Conservation (phyloP, 2,888 invertebrate species). For the Drosophila austrosaltans region DNA sequence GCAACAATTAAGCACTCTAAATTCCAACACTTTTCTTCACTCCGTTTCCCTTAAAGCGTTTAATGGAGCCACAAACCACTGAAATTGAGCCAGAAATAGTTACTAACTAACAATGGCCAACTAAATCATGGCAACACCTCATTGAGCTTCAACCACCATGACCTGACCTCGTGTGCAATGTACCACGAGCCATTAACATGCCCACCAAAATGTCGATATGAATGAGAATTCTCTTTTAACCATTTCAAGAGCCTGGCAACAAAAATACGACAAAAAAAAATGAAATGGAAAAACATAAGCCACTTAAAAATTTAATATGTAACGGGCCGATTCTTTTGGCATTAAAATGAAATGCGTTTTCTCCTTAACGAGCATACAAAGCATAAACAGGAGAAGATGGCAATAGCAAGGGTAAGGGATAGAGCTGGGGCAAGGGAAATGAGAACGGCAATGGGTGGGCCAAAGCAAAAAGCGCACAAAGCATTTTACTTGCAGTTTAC, state of each 20-base stretch:
- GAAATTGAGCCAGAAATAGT: not conserved
- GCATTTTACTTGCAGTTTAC: constrained; percentile 61
- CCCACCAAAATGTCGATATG: constrained; percentile 29
- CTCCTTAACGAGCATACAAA: constrained; percentile 62
- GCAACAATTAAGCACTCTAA: not conserved
- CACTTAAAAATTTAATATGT: constrained; percentile 68
- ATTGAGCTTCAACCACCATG: constrained; percentile 70
- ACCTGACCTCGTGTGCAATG: constrained; percentile 60
- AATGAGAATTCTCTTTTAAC: constrained; percentile 13
- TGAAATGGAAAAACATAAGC: constrained; percentile 31
- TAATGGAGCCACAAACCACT: not conserved
- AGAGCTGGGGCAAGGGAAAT: constrained; percentile 8
- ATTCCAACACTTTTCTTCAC: not conserved
- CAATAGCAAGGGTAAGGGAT: not conserved
- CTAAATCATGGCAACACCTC: constrained; percentile 70
- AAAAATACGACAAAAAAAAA: not conserved
- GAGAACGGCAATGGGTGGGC: not conserved
- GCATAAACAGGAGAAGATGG: constrained; percentile 39
- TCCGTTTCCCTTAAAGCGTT: not conserved
- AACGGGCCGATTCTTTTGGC: constrained; percentile 55
- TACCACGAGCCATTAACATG: constrained; percentile 63
- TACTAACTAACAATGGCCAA: constrained; percentile 28
- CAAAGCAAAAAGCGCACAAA: constrained; percentile 45
- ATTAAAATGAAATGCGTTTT: constrained; percentile 53
- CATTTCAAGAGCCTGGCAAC: constrained; percentile 4